A percentile compares a stretch with the other conserved stretches of the same genome.
phyloP scores from a whole-genome alignment of 53 echinoderm and acorn worm species.

The Echinometra lucunter region DNA sequence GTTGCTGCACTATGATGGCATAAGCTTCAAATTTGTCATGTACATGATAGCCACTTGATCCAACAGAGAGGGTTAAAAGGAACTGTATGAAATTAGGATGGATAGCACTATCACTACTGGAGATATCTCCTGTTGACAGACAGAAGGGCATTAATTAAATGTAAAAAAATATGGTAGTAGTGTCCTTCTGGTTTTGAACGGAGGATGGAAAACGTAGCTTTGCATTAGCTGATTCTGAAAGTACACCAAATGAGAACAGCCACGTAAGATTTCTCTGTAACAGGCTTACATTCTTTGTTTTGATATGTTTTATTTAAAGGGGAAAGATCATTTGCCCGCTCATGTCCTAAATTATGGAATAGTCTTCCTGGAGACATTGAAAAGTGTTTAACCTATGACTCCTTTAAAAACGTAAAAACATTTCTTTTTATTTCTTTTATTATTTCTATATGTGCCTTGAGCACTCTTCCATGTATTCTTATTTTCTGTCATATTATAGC shows the following conservation, averaged over 20 bases:
- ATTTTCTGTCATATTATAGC: too few relatives aligned
- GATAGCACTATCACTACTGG: background rate
- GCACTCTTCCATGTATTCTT: too few relatives aligned
- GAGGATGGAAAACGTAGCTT: background rate
- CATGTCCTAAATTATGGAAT: too few relatives aligned
- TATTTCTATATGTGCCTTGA: too few relatives aligned
- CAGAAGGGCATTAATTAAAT: background rate
- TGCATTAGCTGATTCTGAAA: background rate
- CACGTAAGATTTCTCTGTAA: background rate
- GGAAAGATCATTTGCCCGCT: too few relatives aligned
- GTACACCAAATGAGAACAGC: background rate
- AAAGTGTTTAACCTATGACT: too few relatives aligned
- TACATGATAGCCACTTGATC: conserved; percentile 13
- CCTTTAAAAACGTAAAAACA: too few relatives aligned
- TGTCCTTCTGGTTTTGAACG: background rate
- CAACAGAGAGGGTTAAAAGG: background rate
- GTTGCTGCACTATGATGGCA: conserved; percentile 48
- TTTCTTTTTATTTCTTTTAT: too few relatives aligned
- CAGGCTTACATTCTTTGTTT: background rate
- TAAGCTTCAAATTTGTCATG: conserved; percentile 17
- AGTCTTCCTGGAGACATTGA: too few relatives aligned
- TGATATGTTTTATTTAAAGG: background rate
- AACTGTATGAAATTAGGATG: conserved; percentile 25
- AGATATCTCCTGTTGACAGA: background rate
- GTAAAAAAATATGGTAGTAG: background rate